A percentile compares a stretch with the other conserved stretches of the same genome.
phyloP scores from a whole-genome alignment of 2,113 vertebrate genomes.

The Monarcha castaneiventris region DNA sequence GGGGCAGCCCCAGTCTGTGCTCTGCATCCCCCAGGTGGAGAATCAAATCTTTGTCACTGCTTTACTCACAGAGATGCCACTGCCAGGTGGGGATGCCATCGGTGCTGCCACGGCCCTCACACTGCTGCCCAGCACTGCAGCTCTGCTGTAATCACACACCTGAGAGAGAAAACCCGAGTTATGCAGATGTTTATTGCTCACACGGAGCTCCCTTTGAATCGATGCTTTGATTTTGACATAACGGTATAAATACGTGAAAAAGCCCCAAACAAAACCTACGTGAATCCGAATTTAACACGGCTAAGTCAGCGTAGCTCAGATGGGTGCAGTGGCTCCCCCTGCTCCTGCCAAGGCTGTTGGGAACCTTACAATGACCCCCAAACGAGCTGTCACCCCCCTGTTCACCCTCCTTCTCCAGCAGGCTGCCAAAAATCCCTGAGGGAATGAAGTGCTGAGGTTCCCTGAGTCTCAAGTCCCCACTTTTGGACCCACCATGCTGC shows the following conservation, averaged over 20 bases:
- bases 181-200: rapidly evolving
- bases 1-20: not conserved
- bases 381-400: not conserved
- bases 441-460: rapidly evolving
- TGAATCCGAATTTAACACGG: not conserved
- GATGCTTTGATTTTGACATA: not conserved
- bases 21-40: rapidly evolving
- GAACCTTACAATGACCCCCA: not conserved
- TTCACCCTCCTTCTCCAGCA: not conserved
- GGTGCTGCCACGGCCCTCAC: rapidly evolving
- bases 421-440: not conserved
- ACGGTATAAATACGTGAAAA: rapidly evolving
- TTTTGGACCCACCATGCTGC: rapidly evolving
- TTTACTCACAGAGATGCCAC: rapidly evolving
- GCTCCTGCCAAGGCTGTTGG: not conserved
- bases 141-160: rapidly evolving
- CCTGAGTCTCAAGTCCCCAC: rapidly evolving
- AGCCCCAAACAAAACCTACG: rapidly evolving
- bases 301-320: not conserved
- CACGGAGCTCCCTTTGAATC: not conserved
- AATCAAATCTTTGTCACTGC: rapidly evolving
- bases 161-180: not conserved
- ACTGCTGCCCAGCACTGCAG: rapidly evolving
- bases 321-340: not conserved
- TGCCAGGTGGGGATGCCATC: rapidly evolving